phyloP scores from a whole-genome alignment of 2,888 invertebrate genomes.

The Portevinia maculata region DNA sequence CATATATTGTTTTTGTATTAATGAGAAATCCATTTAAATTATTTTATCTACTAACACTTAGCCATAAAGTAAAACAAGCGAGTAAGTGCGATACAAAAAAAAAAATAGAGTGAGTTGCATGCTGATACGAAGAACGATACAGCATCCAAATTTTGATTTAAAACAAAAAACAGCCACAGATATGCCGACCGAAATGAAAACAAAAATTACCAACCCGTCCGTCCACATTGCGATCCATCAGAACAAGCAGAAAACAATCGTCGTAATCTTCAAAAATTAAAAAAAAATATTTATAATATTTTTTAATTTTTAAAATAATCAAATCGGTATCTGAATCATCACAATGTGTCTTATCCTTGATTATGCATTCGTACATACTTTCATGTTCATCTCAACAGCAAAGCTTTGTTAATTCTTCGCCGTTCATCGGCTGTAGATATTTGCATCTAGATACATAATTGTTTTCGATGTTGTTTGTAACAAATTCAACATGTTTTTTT shows the following conservation, averaged over 20 bases:
- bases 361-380: conserved; percentile 66
- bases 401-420: conserved; percentile 40
- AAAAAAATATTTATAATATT: conserved; percentile 1
- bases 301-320: conserved; percentile 40
- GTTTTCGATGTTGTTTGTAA: conserved; percentile 68
- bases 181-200: conserved; percentile 58
- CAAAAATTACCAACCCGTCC: conserved; percentile 54
- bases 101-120: conserved; percentile 70
- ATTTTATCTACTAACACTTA: conserved; percentile 66
- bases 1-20: background rate
- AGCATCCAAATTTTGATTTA: conserved; percentile 64
- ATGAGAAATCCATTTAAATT: conserved; percentile 31
- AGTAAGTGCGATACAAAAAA: conserved; percentile 60
- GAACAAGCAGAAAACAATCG: conserved; percentile 30
- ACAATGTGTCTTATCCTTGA: conserved; percentile 69
- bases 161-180: conserved; percentile 49
- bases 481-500: conserved; percentile 47
- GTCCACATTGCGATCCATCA: conserved; percentile 72
- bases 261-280: conserved; percentile 41
- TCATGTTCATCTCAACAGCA: conserved; percentile 51
- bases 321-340: conserved; percentile 73
- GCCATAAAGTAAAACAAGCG: conserved; percentile 49
- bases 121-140: conserved; percentile 73
- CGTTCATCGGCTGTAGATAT: conserved; percentile 61
- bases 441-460: conserved; percentile 40